phyloP scores from a whole-genome alignment of 2,888 invertebrate species.

The Abrostola tripartita region DNA sequence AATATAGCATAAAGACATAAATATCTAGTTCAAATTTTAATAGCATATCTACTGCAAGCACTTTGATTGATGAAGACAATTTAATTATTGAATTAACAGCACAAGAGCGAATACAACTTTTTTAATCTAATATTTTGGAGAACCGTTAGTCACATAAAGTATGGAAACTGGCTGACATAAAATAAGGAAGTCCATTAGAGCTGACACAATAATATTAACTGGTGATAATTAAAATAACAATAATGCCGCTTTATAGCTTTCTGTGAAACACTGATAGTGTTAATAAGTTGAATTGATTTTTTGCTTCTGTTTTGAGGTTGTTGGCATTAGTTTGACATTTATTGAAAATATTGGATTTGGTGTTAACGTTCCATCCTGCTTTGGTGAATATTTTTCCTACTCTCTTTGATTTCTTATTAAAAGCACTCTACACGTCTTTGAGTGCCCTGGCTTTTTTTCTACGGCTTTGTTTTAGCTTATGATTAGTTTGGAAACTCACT shows the following conservation, averaged over 20 bases:
- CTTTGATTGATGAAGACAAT: slow-evolving; percentile 51
- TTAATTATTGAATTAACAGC: slow-evolving; percentile 41
- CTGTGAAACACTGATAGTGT: slow-evolving; percentile 27
- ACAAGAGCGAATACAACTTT: slow-evolving; percentile 18
- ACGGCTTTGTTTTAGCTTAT: too few relatives aligned
- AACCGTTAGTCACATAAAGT: slow-evolving; percentile 38
- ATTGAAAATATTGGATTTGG: too few relatives aligned
- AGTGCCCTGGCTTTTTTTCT: too few relatives aligned
- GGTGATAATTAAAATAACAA: slow-evolving; percentile 21
- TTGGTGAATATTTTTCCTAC: too few relatives aligned
- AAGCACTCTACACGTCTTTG: too few relatives aligned
- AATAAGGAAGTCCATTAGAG: slow-evolving; percentile 38
- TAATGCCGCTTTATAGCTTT: slow-evolving; percentile 33
- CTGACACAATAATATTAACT: slow-evolving; percentile 18
- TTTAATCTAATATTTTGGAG: slow-evolving; percentile 14
- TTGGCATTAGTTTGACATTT: slow-evolving; percentile 25
- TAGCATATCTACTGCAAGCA: slow-evolving; percentile 11
- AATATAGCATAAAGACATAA: slow-evolving; percentile 42
- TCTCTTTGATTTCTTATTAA: too few relatives aligned
- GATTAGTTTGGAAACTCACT: too few relatives aligned
- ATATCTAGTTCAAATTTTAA: slow-evolving; percentile 20
- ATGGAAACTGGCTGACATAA: slow-evolving; percentile 19
- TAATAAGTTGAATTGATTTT: slow-evolving; percentile 33
- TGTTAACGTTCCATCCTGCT: too few relatives aligned
- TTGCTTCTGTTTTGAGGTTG: slow-evolving; percentile 22